These are phyloP conservation scores for Squalus acanthias DNA, from an alignment of 2,797 vertebrate species.

Conservation along the genomic window DNA sequence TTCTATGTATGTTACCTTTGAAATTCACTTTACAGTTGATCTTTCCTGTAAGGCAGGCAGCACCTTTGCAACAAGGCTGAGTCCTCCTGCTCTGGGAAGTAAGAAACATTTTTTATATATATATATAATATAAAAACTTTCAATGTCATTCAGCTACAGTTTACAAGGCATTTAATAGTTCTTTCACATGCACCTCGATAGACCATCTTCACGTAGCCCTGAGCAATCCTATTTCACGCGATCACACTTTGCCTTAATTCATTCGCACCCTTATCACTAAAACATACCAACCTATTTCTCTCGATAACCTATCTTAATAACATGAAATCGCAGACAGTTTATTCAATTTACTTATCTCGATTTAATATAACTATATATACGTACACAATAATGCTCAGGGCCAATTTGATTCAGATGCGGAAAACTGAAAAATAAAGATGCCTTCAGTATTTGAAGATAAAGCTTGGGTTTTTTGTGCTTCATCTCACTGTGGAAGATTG, in stretches of 20 bases:
- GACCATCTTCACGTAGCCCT: slow-evolving; percentile 33
- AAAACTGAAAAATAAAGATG: slow-evolving; percentile 17
- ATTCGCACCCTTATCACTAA: slow-evolving; percentile 24
- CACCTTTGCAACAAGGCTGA: background rate
- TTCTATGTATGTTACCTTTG: background rate
- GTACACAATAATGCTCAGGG: background rate
- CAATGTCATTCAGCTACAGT: slow-evolving; percentile 20
- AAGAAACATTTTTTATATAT: background rate
- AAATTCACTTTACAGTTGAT: background rate
- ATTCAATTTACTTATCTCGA: slow-evolving; percentile 36
- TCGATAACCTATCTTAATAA: slow-evolving; percentile 36
- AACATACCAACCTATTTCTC: slow-evolving; percentile 32
- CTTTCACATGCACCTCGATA: slow-evolving; percentile 26
- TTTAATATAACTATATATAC: slow-evolving; percentile 26
- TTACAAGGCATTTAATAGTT: slow-evolving; percentile 31
- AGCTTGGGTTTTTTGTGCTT: background rate
- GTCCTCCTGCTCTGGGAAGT: background rate
- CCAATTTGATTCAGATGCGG: slow-evolving; percentile 6
- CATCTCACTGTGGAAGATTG: slow-evolving; percentile 10
- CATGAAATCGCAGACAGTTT: slow-evolving; percentile 32
- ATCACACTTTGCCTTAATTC: slow-evolving; percentile 38
- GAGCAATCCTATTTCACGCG: slow-evolving; percentile 25
- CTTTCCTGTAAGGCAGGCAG: background rate
- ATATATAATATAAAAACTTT: background rate
- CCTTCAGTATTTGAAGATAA: slow-evolving; percentile 20